Evolutionary conservation across 2,797 vertebrate genomes (phyloP).

Genomic region (Euthynnus affinis): DNA sequence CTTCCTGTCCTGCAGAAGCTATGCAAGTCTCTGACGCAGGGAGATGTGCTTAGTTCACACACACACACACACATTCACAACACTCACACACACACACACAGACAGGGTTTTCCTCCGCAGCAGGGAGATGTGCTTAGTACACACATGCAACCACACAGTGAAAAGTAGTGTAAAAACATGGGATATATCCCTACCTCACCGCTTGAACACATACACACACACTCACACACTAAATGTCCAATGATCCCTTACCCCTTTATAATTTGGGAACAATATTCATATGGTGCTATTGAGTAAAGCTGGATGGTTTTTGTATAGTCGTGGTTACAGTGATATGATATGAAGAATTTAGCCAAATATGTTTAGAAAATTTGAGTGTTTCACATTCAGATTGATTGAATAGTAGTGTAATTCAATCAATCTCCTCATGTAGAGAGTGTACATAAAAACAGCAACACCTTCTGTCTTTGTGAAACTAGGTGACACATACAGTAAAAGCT

Average conservation of each 20-base stretch:
- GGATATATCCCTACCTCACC: slow-evolving; percentile 73
- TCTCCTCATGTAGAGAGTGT: slow-evolving; percentile 38
- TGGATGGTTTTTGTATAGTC: slow-evolving; percentile 66
- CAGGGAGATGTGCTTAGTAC: slow-evolving; percentile 61
- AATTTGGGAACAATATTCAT: slow-evolving; percentile 84
- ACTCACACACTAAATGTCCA: slow-evolving; percentile 57
- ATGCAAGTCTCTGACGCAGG: slow-evolving; percentile 81
- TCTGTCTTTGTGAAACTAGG: slow-evolving; percentile 36
- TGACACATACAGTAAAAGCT: slow-evolving; percentile 31
- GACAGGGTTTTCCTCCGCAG: slow-evolving; percentile 61
- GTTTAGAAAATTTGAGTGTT: slow-evolving; percentile 47
- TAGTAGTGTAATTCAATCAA: slow-evolving; percentile 7
- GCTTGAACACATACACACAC: slow-evolving; percentile 49
- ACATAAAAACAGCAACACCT: slow-evolving; percentile 61
- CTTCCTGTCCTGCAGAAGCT: slow-evolving; percentile 83
- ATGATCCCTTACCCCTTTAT: slow-evolving; percentile 75
- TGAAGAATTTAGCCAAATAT: slow-evolving; percentile 67
- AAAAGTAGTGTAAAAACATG: slow-evolving; percentile 57
- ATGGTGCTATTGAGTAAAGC: slow-evolving; percentile 80
- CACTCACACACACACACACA: slow-evolving; percentile 45
- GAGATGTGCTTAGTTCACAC: slow-evolving; percentile 79
- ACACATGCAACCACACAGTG: slow-evolving; percentile 39
- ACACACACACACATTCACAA: slow-evolving; percentile 15
- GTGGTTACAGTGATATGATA: slow-evolving; percentile 40
- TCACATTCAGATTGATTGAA: slow-evolving; percentile 37